Conservation (phyloP, 2,797 vertebrate genomes). For the Chiropotes sagulatus region DNA sequence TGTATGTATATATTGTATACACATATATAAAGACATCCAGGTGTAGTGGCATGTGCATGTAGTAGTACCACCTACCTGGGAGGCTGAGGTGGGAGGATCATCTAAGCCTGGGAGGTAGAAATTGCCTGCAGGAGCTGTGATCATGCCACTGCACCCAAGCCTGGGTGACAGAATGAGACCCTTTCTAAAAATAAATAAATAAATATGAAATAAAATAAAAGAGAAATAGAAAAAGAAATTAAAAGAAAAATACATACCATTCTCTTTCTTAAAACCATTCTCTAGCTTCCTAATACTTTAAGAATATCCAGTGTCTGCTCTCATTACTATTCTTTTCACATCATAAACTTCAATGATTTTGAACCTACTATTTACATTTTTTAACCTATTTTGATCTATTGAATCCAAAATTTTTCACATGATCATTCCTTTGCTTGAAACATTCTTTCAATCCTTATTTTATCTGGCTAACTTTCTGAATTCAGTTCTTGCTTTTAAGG, state of each 20-base stretch:
- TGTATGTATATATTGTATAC: too few species aligned
- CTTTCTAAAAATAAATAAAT: too few species aligned
- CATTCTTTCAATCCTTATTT: not conserved
- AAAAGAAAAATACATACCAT: not conserved
- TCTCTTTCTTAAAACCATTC: not conserved
- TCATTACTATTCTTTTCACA: not conserved
- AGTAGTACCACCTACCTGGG: too few species aligned
- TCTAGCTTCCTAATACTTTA: not conserved
- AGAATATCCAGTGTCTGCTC: not conserved
- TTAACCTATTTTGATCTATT: not conserved
- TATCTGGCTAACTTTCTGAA: not conserved
- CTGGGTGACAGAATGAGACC: too few species aligned
- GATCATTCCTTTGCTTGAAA: not conserved
- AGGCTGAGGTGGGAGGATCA: too few species aligned
- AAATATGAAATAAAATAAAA: too few species aligned
- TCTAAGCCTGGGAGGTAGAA: too few species aligned
- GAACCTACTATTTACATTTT: not conserved
- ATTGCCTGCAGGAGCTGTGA: too few species aligned
- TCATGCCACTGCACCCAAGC: too few species aligned
- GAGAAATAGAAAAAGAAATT: too few species aligned
- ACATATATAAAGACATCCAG: too few species aligned
- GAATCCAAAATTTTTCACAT: not conserved
- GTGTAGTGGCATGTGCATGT: too few species aligned
- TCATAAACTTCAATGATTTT: not conserved
- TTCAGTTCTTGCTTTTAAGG: not conserved